phyloP scores from a whole-genome alignment of 2,113 vertebrate species.

The Himantopus leucocephalus region DNA sequence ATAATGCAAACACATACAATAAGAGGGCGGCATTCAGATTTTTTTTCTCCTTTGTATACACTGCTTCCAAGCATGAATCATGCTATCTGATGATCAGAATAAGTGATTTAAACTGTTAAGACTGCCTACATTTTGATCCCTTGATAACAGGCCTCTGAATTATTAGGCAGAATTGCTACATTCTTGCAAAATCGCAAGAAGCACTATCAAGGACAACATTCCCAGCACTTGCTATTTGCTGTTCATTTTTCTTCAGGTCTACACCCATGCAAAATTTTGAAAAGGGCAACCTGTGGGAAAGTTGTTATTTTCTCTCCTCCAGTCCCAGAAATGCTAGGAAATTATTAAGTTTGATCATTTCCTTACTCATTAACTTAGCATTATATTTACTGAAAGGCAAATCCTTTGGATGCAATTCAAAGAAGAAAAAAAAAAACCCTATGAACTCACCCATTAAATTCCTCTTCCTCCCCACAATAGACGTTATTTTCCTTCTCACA shows the following conservation, averaged over 20 bases:
- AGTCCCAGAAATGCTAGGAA: conserved; percentile 6
- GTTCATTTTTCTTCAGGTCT: not conserved
- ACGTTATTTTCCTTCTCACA: not conserved
- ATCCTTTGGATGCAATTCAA: not conserved
- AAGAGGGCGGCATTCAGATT: not conserved
- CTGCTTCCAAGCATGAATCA: not conserved
- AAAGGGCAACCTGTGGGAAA: conserved; percentile 11
- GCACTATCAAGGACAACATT: not conserved
- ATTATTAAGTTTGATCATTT: conserved; percentile 33
- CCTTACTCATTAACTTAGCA: conserved; percentile 27
- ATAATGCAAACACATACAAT: not conserved
- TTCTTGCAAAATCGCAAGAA: not conserved
- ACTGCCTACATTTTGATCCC: not conserved
- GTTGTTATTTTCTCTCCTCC: conserved; percentile 14
- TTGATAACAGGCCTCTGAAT: conserved; percentile 4
- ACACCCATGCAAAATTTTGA: not conserved
- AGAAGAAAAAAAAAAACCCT: not conserved
- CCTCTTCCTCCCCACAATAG: not conserved
- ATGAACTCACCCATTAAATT: not conserved
- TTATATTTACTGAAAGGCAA: conserved; percentile 34
- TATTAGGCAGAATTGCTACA: not conserved
- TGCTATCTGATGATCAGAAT: not conserved
- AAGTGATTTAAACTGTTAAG: not conserved
- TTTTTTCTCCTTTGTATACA: not conserved
- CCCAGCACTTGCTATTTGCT: not conserved